These are phyloP conservation scores for Drosophila infuscata DNA, from an alignment of 2,888 invertebrate species.

Conservation along the genomic window DNA sequence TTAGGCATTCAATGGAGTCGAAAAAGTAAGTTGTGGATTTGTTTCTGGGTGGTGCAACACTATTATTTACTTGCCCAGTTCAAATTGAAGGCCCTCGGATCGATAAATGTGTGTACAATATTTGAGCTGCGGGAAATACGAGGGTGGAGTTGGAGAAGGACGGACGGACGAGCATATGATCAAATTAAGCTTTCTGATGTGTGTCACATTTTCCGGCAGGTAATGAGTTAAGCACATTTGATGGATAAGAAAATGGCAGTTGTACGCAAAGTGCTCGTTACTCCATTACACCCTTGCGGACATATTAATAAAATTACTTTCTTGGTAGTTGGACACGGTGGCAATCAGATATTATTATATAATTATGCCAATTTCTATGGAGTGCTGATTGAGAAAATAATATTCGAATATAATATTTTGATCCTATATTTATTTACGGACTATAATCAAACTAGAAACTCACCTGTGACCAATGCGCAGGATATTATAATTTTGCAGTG, in stretches of 20 bases:
- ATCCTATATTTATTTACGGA: neutral
- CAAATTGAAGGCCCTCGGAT: constrained; percentile 18
- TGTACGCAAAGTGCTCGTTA: neutral
- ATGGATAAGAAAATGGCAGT: neutral
- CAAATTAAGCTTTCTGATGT: constrained; percentile 6
- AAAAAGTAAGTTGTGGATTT: constrained; percentile 29
- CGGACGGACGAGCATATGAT: neutral
- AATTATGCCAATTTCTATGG: neutral
- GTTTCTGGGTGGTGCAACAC: constrained; percentile 40
- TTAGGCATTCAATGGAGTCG: constrained; percentile 56
- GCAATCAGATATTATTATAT: neutral
- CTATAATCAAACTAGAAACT: neutral
- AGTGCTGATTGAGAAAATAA: neutral
- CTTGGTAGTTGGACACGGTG: neutral
- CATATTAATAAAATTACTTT: constrained; percentile 14
- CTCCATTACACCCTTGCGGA: neutral
- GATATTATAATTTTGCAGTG: neutral
- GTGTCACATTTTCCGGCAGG: constrained; percentile 1
- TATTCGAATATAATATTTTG: constrained; percentile 1
- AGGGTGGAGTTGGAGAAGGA: neutral
- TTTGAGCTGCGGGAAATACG: neutral
- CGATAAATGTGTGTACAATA: constrained; percentile 16
- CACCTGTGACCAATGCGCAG: neutral
- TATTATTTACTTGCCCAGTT: constrained; percentile 38
- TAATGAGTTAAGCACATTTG: constrained; percentile 23